These are phyloP conservation scores for Drepana arcuata DNA, from an alignment of 1,140 invertebrate species.

Conservation along the genomic window DNA sequence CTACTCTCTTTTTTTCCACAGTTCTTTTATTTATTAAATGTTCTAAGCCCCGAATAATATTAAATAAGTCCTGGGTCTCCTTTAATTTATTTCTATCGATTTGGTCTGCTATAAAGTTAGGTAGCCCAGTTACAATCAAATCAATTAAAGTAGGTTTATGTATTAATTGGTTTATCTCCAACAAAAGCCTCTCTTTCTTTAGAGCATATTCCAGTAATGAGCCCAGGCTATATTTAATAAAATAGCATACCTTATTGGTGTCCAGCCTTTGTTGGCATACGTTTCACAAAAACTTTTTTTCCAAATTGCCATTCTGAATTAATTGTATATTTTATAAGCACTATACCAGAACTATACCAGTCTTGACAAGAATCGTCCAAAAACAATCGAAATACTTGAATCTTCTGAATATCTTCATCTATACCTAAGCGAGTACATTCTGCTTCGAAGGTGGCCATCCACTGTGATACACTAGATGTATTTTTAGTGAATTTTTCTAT, in stretches of 20 bases:
- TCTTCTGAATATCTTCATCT: slow-evolving; percentile 20
- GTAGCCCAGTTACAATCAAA: slow-evolving; percentile 30
- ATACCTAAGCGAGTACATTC: slow-evolving; percentile 23
- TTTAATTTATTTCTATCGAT: slow-evolving; percentile 25
- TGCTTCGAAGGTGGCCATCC: too few relatives aligned
- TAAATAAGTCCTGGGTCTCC: slow-evolving; percentile 26
- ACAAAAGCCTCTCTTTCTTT: too few relatives aligned
- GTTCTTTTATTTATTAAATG: slow-evolving; percentile 21
- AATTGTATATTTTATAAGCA: slow-evolving; percentile 27
- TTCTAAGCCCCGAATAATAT: slow-evolving; percentile 20
- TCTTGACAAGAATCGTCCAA: slow-evolving; percentile 28
- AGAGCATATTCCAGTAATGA: slow-evolving; percentile 28
- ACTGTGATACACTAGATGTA: too few relatives aligned
- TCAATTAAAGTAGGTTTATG: slow-evolving; percentile 24
- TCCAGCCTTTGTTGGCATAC: slow-evolving; percentile 27
- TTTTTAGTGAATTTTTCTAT: too few relatives aligned
- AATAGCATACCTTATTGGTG: slow-evolving; percentile 19
- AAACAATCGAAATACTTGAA: slow-evolving; percentile 25
- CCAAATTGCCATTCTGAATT: slow-evolving; percentile 32
- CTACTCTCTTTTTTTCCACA: slow-evolving; percentile 8
- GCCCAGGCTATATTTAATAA: slow-evolving; percentile 22
- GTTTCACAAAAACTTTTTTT: slow-evolving; percentile 34
- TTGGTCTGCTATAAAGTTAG: slow-evolving; percentile 28
- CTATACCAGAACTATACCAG: slow-evolving; percentile 36
- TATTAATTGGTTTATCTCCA: slow-evolving; percentile 23